These are phyloP conservation scores for Sceliomorpha sp. DNA, from an alignment of 2,888 invertebrate species.

Conservation along the genomic window DNA sequence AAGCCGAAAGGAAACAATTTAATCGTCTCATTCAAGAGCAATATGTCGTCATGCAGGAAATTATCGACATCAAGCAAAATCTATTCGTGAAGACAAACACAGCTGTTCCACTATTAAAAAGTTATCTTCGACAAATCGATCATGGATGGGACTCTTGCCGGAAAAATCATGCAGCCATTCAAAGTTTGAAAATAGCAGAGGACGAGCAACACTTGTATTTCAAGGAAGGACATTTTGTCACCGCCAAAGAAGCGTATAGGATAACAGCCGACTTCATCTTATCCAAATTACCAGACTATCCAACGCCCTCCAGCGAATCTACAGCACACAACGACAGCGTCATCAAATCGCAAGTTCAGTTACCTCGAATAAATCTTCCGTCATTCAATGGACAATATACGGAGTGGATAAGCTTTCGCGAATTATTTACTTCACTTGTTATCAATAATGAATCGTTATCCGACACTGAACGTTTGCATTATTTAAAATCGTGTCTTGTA, in stretches of 20 bases:
- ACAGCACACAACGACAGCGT: not conserved
- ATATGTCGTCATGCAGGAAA: slow-evolving; percentile 8
- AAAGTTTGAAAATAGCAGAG: slow-evolving; percentile 7
- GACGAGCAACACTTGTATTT: slow-evolving; percentile 1
- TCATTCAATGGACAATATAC: slow-evolving; percentile 10
- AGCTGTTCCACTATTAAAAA: slow-evolving; percentile 2
- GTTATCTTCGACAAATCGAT: slow-evolving; percentile 4
- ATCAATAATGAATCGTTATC: slow-evolving; percentile 1
- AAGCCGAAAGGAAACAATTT: slow-evolving; percentile 6
- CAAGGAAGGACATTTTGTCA: not conserved
- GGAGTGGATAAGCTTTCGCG: slow-evolving; percentile 13
- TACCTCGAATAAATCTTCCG: not conserved
- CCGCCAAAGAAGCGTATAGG: slow-evolving; percentile 1
- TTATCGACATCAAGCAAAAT: not conserved
- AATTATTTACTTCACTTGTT: slow-evolving; percentile 10
- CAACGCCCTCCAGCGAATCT: not conserved
- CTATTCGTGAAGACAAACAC: not conserved
- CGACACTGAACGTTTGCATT: slow-evolving; percentile 8
- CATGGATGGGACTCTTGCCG: too few relatives aligned
- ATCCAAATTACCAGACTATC: slow-evolving; percentile 1
- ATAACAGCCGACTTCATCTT: slow-evolving; percentile 3
- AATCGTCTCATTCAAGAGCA: not conserved
- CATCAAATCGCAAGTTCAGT: slow-evolving; percentile 5
- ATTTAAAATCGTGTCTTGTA: slow-evolving; percentile 8
- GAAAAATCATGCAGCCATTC: too few relatives aligned